Percentiles rank a stretch among this genome's conserved stretches.
Evolutionary conservation across 1,140 invertebrate genomes (phyloP).

Genomic region (Magallana ariakensis): DNA sequence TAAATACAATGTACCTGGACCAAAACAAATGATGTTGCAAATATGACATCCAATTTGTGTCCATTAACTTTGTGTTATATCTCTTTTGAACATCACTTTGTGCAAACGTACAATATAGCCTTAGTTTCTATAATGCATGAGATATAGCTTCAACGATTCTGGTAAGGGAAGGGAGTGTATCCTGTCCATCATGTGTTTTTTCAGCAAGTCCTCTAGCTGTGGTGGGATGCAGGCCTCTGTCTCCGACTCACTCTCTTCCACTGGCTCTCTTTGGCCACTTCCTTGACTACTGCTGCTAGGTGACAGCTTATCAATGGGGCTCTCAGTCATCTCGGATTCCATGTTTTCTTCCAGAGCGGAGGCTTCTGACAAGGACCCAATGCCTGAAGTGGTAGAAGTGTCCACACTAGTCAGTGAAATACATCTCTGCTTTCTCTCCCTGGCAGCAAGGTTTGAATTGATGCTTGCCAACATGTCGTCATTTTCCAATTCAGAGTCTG

Average conservation of each 20-base stretch:
- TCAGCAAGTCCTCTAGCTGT: slow-evolving; percentile 64
- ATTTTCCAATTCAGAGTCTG: slow-evolving; percentile 8
- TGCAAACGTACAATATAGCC: no score
- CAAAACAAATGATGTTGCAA: no score
- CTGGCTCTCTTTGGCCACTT: slow-evolving; percentile 35
- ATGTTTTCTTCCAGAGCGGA: slow-evolving; percentile 65
- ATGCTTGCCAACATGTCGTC: slow-evolving; percentile 24
- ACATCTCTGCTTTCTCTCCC: slow-evolving; percentile 57
- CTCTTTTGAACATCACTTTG: no score
- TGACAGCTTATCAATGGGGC: slow-evolving; percentile 60
- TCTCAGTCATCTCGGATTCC: slow-evolving; percentile 52
- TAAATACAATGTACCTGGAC: no score
- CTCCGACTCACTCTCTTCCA: slow-evolving; percentile 36
- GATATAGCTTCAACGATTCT: slow-evolving; percentile 81
- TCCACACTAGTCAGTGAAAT: slow-evolving; percentile 72
- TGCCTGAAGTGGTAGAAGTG: slow-evolving; percentile 75
- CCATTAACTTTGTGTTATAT: no score
- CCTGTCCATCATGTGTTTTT: slow-evolving; percentile 81
- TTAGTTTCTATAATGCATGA: slow-evolving; percentile 81
- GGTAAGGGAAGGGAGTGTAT: slow-evolving; percentile 82
- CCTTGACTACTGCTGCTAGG: slow-evolving; percentile 59
- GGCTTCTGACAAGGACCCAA: slow-evolving; percentile 67
- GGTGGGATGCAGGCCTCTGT: slow-evolving; percentile 48
- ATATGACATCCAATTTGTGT: no score
- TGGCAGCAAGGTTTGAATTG: slow-evolving; percentile 27